phyloP scores from a whole-genome alignment of 2,888 invertebrate species.

The Leptodirus hochenwartii region DNA sequence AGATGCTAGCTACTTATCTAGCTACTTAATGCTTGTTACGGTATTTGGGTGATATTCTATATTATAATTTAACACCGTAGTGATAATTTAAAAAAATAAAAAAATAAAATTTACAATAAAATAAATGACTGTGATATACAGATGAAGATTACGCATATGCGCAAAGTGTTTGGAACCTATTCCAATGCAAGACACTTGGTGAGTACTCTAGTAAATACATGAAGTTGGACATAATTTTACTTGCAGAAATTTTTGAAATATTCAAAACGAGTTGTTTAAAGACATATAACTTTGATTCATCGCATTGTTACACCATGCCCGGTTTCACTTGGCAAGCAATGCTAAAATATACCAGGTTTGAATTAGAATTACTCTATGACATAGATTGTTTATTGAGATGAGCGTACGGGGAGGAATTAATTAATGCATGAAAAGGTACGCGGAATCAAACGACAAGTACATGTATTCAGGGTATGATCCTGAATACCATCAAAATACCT shows the following conservation, averaged over 20 bases:
- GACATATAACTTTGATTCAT: conserved; percentile 18
- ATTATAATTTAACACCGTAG: too few species aligned
- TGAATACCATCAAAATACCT: conserved; percentile 8
- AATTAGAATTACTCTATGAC: conserved; percentile 7
- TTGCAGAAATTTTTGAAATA: conserved; percentile 22
- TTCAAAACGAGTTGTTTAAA: conserved; percentile 17
- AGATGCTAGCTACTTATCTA: not conserved
- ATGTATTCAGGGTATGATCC: conserved; percentile 13
- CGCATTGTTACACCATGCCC: conserved; percentile 17
- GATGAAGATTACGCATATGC: conserved; percentile 2
- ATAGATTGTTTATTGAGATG: conserved; percentile 7
- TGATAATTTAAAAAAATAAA: too few species aligned
- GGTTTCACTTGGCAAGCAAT: conserved; percentile 17
- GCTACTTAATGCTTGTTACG: too few species aligned
- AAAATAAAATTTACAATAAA: too few species aligned
- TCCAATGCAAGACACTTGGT: conserved; percentile 17
- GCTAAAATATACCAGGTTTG: conserved; percentile 14
- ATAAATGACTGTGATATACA: too few species aligned
- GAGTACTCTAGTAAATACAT: conserved; percentile 22
- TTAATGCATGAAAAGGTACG: conserved; percentile 14
- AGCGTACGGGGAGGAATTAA: conserved; percentile 8
- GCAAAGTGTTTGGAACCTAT: conserved; percentile 17
- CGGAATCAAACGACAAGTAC: conserved; percentile 21
- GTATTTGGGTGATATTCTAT: too few species aligned
- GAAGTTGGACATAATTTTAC: conserved; percentile 21